Percentiles rank a stretch among this genome's conserved stretches.
phyloP scores from a whole-genome alignment of 2,888 invertebrate genomes.

The Mayetiola destructor region DNA sequence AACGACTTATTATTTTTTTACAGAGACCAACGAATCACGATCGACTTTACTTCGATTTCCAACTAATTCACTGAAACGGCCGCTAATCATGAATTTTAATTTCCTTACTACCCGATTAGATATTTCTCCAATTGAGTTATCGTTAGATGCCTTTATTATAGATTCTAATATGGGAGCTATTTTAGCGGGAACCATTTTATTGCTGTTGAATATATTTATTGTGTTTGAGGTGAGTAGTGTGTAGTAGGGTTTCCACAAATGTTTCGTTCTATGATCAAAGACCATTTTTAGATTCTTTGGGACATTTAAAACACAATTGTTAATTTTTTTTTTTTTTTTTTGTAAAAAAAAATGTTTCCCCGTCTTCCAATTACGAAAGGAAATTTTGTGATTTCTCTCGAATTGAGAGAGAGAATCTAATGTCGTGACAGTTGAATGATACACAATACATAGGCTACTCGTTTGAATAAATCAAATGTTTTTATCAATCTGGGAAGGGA shows the following conservation, averaged over 20 bases:
- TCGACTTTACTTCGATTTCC: background rate
- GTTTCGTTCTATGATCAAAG: background rate
- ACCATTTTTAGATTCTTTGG: too few relatives aligned
- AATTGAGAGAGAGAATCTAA: too few relatives aligned
- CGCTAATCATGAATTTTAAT: too few relatives aligned
- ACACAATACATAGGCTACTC: too few relatives aligned
- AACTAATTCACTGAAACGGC: background rate
- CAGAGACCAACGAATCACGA: slow-evolving; percentile 26
- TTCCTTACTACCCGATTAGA: too few relatives aligned
- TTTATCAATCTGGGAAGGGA: too few relatives aligned
- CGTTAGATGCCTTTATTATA: background rate
- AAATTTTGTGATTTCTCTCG: slow-evolving; percentile 55
- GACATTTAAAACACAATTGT: background rate
- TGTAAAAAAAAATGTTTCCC: background rate
- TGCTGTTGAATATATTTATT: background rate
- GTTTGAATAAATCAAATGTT: too few relatives aligned
- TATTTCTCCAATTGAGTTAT: background rate
- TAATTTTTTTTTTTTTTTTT: too few relatives aligned
- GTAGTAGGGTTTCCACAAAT: slow-evolving; percentile 35
- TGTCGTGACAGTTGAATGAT: too few relatives aligned
- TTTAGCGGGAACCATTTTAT: background rate
- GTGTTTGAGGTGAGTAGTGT: slow-evolving; percentile 36
- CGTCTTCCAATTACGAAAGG: slow-evolving; percentile 38
- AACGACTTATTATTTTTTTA: background rate
- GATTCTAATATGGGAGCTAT: background rate